Evolutionary conservation across 2,888 invertebrate genomes (phyloP), one percentile per base, ranked within the genome.

Genomic region (Parnassius glacialis): DNA sequence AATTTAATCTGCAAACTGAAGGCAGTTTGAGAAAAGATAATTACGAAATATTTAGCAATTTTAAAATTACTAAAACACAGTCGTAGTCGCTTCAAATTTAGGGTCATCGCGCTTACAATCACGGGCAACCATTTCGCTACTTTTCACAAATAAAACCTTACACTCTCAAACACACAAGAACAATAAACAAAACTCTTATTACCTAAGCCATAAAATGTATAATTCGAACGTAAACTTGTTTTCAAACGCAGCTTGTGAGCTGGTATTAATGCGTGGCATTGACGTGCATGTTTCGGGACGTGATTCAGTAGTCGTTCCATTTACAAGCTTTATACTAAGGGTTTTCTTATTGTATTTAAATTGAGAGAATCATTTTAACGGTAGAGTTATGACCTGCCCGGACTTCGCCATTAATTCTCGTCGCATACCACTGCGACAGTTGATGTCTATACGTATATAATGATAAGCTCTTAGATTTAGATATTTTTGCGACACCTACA

Each of bases 341-440:
- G 10, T 34, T 55, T 48, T 54, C 43, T 47, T 54, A 56, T 56
- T 61, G 45, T 61, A 61, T 61, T 61, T 61, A 56, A 61, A 61
- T 61, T 41, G 56, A 51, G 25, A 45, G 13, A 42, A 44, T 55
- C 34, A 34, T 7, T 55, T 45, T 55, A 61, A 55, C 55, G 44
- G 51, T 55, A 13, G 45, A 25, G 20, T 2, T 20, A 2, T 2
- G 20, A 20, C 20, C 20, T 20, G 20, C 2, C 20, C 20, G 20
- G 20, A 20, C 20, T 2, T 20, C 20, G 20, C 20, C 20, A 20
- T 20, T 20, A 20, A 20, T 20, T 1, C 20, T 2, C 20, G 20
- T 2, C 20, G 20, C 20, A 20, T 20, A 20, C 20, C 20, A 20
- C 20, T 20, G 20, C 20, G 20, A 2, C 20, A 2, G 2, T 20